Percentiles rank a stretch among this genome's conserved stretches.
Conservation (phyloP, 2,888 invertebrate species). For the Chydorus sphaericus region DNA sequence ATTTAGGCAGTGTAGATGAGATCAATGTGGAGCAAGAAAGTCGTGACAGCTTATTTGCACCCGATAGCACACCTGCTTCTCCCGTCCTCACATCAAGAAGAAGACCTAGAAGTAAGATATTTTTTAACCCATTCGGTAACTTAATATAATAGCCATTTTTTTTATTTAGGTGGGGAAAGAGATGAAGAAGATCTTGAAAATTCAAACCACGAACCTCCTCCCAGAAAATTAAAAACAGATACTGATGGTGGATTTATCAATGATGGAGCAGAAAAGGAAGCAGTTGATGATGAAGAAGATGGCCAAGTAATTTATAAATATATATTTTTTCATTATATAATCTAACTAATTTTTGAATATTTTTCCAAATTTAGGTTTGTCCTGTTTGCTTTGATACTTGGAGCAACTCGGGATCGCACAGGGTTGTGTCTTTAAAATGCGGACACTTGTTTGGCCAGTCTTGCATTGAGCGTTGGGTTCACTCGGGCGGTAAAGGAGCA, state of each 20-base stretch:
- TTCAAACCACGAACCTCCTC: slow-evolving; percentile 13
- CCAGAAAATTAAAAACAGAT: slow-evolving; percentile 10
- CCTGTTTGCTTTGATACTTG: slow-evolving; percentile 79
- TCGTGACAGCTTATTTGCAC: not conserved
- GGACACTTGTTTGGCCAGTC: slow-evolving; percentile 80
- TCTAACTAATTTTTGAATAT: slow-evolving; percentile 56
- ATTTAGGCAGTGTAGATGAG: not conserved
- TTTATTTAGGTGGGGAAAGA: not conserved
- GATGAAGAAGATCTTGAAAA: slow-evolving; percentile 13
- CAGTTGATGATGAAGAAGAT: slow-evolving; percentile 12
- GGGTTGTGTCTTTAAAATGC: slow-evolving; percentile 72
- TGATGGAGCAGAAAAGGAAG: slow-evolving; percentile 7
- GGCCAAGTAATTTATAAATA: too few relatives aligned
- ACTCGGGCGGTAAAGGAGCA: slow-evolving; percentile 35
- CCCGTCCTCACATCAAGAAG: not conserved
- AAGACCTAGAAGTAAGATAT: not conserved
- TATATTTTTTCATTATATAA: too few relatives aligned
- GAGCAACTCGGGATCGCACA: slow-evolving; percentile 72
- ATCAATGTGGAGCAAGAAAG: not conserved
- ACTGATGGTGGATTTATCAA: not conserved
- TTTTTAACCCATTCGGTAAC: not conserved
- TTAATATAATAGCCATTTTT: not conserved
- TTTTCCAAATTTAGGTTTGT: slow-evolving; percentile 40
- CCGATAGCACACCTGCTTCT: not conserved
- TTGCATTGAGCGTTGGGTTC: slow-evolving; percentile 65